phyloP scores from a whole-genome alignment of 2,888 invertebrate genomes.

The Scrobipalpa atriplicella region DNA sequence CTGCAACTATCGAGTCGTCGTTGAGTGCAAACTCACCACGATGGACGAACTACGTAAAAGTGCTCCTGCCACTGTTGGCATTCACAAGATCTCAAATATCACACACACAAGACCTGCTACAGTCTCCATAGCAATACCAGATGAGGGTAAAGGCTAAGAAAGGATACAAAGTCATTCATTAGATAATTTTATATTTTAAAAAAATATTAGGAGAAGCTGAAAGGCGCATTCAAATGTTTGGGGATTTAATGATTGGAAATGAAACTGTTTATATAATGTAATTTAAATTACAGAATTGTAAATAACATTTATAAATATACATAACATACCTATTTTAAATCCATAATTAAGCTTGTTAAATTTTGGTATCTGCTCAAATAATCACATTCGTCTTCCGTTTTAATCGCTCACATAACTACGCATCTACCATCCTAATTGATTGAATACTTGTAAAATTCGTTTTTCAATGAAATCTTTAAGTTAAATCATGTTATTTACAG shows the following conservation, averaged over 20 bases:
- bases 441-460: background rate
- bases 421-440: constrained; percentile 30
- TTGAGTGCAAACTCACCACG: constrained; percentile 77
- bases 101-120: constrained; percentile 68
- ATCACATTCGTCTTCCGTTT: constrained; percentile 71
- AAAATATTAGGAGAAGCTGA: constrained; percentile 45
- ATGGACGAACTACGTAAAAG: constrained; percentile 67
- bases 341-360: constrained; percentile 37
- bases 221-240: constrained; percentile 40
- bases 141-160: constrained; percentile 80
- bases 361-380: constrained; percentile 55
- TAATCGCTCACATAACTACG: constrained; percentile 47
- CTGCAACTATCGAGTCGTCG: constrained; percentile 75
- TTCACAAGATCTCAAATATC: constrained; percentile 51
- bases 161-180: constrained; percentile 35
- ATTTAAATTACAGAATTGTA: background rate
- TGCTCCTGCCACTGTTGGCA: constrained; percentile 47
- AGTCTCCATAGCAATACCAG: constrained; percentile 83
- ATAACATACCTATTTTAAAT: constrained; percentile 27
- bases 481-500: background rate
- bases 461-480: background rate
- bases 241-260: constrained; percentile 39
- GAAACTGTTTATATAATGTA: background rate
- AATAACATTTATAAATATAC: background rate
- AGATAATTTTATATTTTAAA: constrained; percentile 50